A percentile compares a stretch with the other conserved stretches of the same genome.
phyloP scores from a whole-genome alignment of 1,140 invertebrate species.

The Megalonaias nervosa region DNA sequence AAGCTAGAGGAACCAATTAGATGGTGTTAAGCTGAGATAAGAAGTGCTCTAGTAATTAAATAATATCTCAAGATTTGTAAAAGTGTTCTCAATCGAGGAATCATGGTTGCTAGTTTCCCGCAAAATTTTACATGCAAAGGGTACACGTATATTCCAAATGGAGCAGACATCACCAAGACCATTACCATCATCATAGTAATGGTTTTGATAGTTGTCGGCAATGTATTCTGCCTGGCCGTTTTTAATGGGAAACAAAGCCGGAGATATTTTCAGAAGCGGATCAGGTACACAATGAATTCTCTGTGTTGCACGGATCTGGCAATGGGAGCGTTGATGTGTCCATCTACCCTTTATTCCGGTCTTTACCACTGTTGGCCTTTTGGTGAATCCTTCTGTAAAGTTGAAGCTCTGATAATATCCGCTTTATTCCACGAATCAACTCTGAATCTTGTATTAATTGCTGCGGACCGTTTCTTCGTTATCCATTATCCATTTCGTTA shows the following conservation, averaged over 20 bases:
- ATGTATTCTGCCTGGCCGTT: constrained; percentile 36
- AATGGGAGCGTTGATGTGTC: constrained; percentile 36
- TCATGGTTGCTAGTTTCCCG: too few species aligned
- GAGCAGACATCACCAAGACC: constrained; percentile 19
- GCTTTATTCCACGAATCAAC: constrained; percentile 91
- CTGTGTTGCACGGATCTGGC: constrained; percentile 40
- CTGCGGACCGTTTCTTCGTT: constrained; percentile 94
- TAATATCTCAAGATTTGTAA: too few species aligned
- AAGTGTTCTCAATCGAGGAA: too few species aligned
- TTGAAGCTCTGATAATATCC: constrained; percentile 88
- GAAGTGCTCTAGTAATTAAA: too few species aligned
- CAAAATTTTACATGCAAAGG: constrained; percentile 16
- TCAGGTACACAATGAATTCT: constrained; percentile 41
- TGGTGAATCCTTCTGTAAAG: constrained; percentile 85
- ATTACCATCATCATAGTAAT: constrained; percentile 29
- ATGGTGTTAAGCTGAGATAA: too few species aligned
- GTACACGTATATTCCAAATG: constrained; percentile 9
- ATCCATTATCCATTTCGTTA: constrained; percentile 90
- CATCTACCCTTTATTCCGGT: constrained; percentile 36
- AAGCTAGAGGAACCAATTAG: too few species aligned
- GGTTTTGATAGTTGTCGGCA: constrained; percentile 32
- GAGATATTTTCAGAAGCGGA: constrained; percentile 26
- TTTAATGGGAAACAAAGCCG: constrained; percentile 23
- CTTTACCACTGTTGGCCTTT: constrained; percentile 83
- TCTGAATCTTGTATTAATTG: constrained; percentile 93